Evolutionary conservation across 2,888 invertebrate species (phyloP), one percentile per base, ranked within the genome.

Genomic region (Branchellion lobata): DNA sequence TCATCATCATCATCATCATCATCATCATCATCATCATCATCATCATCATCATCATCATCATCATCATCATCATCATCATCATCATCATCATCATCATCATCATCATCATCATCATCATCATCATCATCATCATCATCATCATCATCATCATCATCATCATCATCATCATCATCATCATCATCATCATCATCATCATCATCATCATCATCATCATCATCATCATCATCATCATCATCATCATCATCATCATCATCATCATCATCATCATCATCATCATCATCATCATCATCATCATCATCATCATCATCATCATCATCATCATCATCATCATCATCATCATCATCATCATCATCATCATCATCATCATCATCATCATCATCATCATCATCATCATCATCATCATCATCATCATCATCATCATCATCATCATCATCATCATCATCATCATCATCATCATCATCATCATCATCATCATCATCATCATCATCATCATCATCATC

Each of bases 401-500:
- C 53, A 51, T 51, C 53, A 51, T 51, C 53, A 51, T 51, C 53
- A 51, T 51, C 53, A 51, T 51, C 53, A 51, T 51, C 53, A 51
- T 51, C 53, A 21, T 51, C 53, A 51, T 51, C 53, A 51, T 51
- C 53, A 51, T 51, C 53, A 21, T 51, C 53, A 51, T 51, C 53
- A 51, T 21, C 69, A 21, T 27, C 21, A 68, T 18, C 11, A 73
- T 33, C 14, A 73, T 73, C 14, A 71, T 71, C 24, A 76, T 61
- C 24, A 71, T 76, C 72, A 76, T 73, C 31, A 73, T 73, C 31
- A 73, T 73, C 14, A 34, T 73, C 31, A 73, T 73, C 31, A 73
- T 73, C 14, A 73, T 73, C 31, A 73, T 73, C 31, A 73, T 73
- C 31, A 73, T 73, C 31, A 73, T 73, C 31, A 73, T 73, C 31